Percentiles rank a stretch among this genome's conserved stretches.
Conservation (phyloP, 2,113 vertebrate species). For the Odocoileus hemionus region DNA sequence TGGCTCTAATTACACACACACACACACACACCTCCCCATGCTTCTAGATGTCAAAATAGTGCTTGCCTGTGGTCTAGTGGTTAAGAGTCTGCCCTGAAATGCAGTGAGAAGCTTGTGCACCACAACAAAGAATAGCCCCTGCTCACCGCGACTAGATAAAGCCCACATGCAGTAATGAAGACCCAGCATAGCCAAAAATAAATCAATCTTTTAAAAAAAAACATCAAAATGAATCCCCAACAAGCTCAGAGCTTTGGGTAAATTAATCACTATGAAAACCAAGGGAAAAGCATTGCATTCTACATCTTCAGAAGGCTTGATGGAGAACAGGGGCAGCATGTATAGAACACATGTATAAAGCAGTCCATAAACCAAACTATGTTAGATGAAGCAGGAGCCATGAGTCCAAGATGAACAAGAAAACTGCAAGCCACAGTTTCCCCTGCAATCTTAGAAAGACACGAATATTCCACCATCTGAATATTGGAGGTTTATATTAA, state of each 20-base stretch:
- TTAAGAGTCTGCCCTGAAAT: not conserved
- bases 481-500: not conserved
- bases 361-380: not conserved
- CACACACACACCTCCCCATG: not conserved
- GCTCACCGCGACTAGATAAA: not conserved
- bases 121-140: not conserved
- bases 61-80: not conserved
- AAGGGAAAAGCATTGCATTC: not conserved
- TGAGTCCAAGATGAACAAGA: not conserved
- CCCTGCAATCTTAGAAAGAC: not conserved
- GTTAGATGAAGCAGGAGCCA: not conserved
- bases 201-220: not conserved
- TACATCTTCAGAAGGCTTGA: not conserved
- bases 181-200: not conserved
- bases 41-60: not conserved
- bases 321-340: not conserved
- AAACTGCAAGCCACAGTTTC: not conserved
- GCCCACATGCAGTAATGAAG: not conserved
- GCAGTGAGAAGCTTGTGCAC: not conserved
- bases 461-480: not conserved
- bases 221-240: not conserved
- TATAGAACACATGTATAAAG: not conserved
- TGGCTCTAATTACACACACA: not conserved
- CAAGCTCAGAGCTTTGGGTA: not conserved
- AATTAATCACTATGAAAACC: not conserved